These are phyloP conservation scores for Drosophila pectinifera DNA, from an alignment of 1,140 invertebrate species.

Conservation along the genomic window DNA sequence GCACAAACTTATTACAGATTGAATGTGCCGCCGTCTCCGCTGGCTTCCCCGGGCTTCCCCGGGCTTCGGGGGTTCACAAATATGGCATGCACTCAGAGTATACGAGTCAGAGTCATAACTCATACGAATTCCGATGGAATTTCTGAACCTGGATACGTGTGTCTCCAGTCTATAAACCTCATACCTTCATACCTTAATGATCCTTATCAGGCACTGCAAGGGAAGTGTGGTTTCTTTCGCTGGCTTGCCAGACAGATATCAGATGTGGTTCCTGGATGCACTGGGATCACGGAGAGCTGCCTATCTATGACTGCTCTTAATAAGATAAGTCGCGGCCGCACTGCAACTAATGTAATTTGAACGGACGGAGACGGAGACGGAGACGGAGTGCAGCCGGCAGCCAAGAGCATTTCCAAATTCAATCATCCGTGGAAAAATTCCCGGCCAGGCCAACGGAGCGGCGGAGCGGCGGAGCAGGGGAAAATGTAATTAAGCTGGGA, in stretches of 20 bases:
- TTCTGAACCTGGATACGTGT: neutral
- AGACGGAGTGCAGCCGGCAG: conserved; percentile 37
- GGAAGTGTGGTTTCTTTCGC: too few species aligned
- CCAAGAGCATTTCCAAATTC: conserved; percentile 66
- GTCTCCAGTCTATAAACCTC: too few species aligned
- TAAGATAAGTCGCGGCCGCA: conserved; percentile 55
- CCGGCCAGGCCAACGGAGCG: neutral
- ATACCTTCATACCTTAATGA: too few species aligned
- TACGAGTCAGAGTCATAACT: neutral
- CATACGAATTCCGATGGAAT: too few species aligned
- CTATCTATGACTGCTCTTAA: conserved; percentile 48
- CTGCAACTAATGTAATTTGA: conserved; percentile 68
- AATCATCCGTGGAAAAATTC: conserved; percentile 68
- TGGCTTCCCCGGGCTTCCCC: conserved; percentile 4
- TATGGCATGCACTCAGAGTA: neutral
- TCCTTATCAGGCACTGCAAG: too few species aligned
- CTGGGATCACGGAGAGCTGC: neutral
- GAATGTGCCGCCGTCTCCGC: neutral
- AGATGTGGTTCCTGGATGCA: too few species aligned
- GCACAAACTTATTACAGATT: conserved; percentile 22
- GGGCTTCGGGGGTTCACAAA: neutral
- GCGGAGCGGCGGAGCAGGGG: neutral
- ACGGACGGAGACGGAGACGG: conserved; percentile 6
- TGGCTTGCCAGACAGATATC: too few species aligned
- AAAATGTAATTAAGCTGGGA: conserved; percentile 55